These are phyloP conservation scores for Stomorhina lunata DNA, from an alignment of 2,888 invertebrate species.

Conservation along the genomic window DNA sequence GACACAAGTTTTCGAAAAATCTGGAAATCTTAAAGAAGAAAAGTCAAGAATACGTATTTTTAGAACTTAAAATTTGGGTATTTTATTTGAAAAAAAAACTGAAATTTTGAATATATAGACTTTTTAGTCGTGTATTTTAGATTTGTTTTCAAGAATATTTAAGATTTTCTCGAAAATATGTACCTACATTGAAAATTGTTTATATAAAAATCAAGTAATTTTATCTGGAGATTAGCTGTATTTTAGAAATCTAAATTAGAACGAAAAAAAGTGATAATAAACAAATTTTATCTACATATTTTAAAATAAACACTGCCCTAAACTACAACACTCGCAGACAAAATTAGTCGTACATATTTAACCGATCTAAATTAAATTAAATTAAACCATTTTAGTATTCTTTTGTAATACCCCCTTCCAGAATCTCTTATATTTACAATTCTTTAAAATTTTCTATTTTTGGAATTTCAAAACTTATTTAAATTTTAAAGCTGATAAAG, in stretches of 20 bases:
- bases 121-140: too few relatives aligned
- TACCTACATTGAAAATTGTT: neutral
- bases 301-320: too few relatives aligned
- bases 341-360: too few relatives aligned
- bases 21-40: neutral
- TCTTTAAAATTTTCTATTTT: neutral
- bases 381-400: too few relatives aligned
- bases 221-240: neutral
- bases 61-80: neutral
- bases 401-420: too few relatives aligned
- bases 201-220: neutral
- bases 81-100: neutral
- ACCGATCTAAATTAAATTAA: too few relatives aligned
- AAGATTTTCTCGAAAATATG: too few relatives aligned
- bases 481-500: neutral
- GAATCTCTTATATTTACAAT: too few relatives aligned
- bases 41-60: constrained; percentile 38
- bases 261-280: neutral
- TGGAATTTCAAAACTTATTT: neutral
- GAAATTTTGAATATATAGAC: too few relatives aligned
- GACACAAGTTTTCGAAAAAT: neutral
- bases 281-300: too few relatives aligned
- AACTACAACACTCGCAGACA: too few relatives aligned
- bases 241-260: neutral
- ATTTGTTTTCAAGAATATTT: too few relatives aligned